Base-by-base conservation (phyloP, 2,888 invertebrate species). In the Lasioglossum malachurum region DNA sequence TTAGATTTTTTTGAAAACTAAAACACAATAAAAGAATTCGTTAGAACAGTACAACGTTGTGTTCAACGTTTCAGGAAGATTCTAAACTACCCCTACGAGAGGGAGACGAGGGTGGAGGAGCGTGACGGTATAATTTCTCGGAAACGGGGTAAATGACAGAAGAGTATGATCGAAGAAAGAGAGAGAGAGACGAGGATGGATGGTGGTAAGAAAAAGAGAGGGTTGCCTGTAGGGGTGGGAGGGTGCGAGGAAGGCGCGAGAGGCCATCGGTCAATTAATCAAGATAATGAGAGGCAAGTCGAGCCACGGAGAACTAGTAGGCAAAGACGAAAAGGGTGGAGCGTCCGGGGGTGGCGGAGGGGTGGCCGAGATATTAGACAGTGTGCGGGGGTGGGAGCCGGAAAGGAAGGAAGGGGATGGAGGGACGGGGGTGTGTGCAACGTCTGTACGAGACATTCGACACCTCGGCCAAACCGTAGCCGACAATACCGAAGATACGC, bases 191-290 rank as follows among this genome's bases (percentile, higher is more conserved):
- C 35, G 19, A 57, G 53, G 78, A 86, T 77, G 31, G 73, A 83
- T 78, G 75, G 79, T 23, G 16, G 80, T 73, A 69, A 57, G 74
- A 79, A 82, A 79, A 78, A 86, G 53, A 69, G 41, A 57, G 53
- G 41, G 23, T 38, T 23, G 69, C 23, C 38, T 1, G 69, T 44
- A 77, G 83, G 49, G 75, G 23, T 60, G 46, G 73, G 71, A n/a
- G 81, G 53, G 64, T 46, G 53, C 67, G 44, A 77, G 83, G 53
- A 82, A 71, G 80, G 46, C 53, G 46, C 46, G 85, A 83, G 88
- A 91, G 93, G 91, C 93, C 93, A 94, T 95, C 94, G 95, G 95
- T 95, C 95, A 95, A 95, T 95, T 95, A 95, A 95, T 95, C 94
- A 95, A 95, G 94, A 95, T 95, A 95, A 95, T 94, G 94, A 94